Base-by-base conservation (phyloP, 1,140 invertebrate species). In the Brachionus koreanus region DNA sequence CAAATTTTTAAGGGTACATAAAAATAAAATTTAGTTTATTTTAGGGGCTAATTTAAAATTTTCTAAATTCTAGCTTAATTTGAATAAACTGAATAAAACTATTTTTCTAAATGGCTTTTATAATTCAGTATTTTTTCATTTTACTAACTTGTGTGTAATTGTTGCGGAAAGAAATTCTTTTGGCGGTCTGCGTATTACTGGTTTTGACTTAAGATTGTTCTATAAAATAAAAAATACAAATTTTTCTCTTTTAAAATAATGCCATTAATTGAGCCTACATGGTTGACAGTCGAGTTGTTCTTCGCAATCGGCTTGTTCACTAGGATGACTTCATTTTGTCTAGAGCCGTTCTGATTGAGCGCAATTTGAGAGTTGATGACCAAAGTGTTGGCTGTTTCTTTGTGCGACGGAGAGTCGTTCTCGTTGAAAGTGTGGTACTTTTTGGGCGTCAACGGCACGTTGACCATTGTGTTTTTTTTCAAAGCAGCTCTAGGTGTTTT, bases 391-490 rank as follows among this genome's bases (percentile, higher is more conserved):
- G 39, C 7, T 13, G 76, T 61, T 25, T 79, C 49, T 25, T 79
- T 79, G 49, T 79, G 76, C 16, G 76, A 79, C 23, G 76, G 76
- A 49, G 76, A 37, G 35, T 79, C 76, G 37, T 57, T 79, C 25
- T 79, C 76, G 33, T 79, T 79, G 33, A 79, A 79, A 10, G 76
- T 79, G 39, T 79, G 76, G 33, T 79, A 43, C 39, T 79, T 79
- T 43, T 79, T 79, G 23, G 76, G 76, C 19, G 76, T 65, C 61
- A 39, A 42, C 6, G 76, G 49, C 37, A 79, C 57, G 33, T 65
- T 79, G 33, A 65, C 76, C 46, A 74, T 46, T 74, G 13, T 74
- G 13, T 74, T 74, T 46, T 74, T 74, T 12, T 10, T 35, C 43
- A 43, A 74, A 46, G 12, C 23, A 13, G 19, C 3, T 25, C 43